Evolutionary conservation across 1,140 invertebrate genomes (phyloP), one percentile per base, ranked within the genome.

Genomic region (Trissolcus basalis): DNA sequence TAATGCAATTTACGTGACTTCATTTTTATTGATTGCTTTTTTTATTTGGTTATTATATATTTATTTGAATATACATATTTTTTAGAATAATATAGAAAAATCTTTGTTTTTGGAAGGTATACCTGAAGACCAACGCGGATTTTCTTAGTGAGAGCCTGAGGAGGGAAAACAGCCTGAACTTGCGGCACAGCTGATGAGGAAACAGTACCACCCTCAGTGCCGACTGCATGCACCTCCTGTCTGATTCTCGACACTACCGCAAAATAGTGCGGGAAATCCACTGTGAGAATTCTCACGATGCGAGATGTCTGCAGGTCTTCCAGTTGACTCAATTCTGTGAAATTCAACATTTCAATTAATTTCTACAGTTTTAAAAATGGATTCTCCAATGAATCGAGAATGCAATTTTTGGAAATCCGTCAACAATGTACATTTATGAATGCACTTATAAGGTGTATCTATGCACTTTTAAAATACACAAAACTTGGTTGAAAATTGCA

Each of bases 191-290:
- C 96, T 4, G 95, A 95, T 32, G 96, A 97, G 53, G 95, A 96
- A 14, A 99, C 95, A 72, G 97, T 95, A 19, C 96, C 97, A 64
- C 97, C 97, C 85, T 98, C 96, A 0, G 96, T 96, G 16, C 97
- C 97, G 71, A 99, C 96, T 43, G 94, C 93, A 83, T 97, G 96
- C 63, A 97, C 93, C 89, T 99, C 97, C 90, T 98, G 97, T 14
- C 95, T 91, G 10, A 98, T 92, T 49, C 97, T 91, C 4, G 96
- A 96, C 32, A 99, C 95, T 27, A 98, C 93, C 6, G 97, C 97
- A 85, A 99, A 96, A 87, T 98, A 99, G 89, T 97, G 96, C 2
- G 97, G 97, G 88, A 99, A 97, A 87, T 98, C 97, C 69, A 94
- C 96, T 0, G 97, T 98, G 45, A 98, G 89, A 81, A 98, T 97